phyloP scores from a whole-genome alignment of 2,113 vertebrate genomes.

The Neoarius graeffei region DNA sequence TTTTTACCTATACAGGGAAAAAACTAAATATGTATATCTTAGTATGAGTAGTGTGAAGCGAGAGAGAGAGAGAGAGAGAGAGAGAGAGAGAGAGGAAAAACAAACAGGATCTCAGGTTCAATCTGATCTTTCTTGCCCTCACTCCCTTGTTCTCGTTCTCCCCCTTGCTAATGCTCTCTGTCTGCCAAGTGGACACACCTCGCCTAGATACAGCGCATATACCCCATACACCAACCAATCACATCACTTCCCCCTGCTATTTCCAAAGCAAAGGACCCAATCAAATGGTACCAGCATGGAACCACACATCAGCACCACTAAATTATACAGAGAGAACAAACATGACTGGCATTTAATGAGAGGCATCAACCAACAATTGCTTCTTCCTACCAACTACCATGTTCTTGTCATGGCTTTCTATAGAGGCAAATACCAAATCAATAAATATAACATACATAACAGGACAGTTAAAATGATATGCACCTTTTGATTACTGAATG shows the following conservation, averaged over 20 bases:
- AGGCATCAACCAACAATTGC: conserved; percentile 54
- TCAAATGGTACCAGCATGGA: conserved; percentile 54
- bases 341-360: conserved; percentile 74
- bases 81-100: neutral
- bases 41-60: conserved; percentile 5
- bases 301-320: conserved; percentile 59
- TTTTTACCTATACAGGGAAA: neutral
- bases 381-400: conserved; percentile 31
- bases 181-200: conserved; percentile 61
- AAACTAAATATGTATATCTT: neutral
- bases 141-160: conserved; percentile 45
- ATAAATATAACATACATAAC: neutral
- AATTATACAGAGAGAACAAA: conserved; percentile 68
- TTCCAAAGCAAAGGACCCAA: conserved; percentile 60
- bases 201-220: conserved; percentile 74
- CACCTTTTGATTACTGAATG: neutral
- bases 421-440: neutral
- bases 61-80: conserved; percentile 10
- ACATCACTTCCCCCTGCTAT: conserved; percentile 63
- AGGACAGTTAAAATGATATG: neutral
- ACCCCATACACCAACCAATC: conserved; percentile 73
- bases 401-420: conserved; percentile 36
- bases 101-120: conserved; percentile 31
- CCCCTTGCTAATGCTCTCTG: conserved; percentile 46
- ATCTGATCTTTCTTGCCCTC: conserved; percentile 44